Percentiles rank a stretch among this genome's conserved stretches.
These are phyloP conservation scores for Urocitellus parryii DNA, from an alignment of 2,113 vertebrate species.

Conservation along the genomic window DNA sequence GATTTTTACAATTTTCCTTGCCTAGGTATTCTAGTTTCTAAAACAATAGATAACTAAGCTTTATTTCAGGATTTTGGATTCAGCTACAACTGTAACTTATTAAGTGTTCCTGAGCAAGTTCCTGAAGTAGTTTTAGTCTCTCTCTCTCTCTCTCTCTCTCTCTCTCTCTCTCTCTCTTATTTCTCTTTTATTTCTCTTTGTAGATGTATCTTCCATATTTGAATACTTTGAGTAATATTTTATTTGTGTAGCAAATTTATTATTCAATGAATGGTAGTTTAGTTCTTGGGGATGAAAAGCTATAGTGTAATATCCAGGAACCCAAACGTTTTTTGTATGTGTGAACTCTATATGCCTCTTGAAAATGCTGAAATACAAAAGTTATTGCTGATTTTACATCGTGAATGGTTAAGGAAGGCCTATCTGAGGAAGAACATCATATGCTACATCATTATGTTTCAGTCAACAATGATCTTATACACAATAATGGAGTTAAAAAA, in stretches of 20 bases:
- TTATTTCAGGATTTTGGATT: neutral
- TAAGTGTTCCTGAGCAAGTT: conserved; percentile 7
- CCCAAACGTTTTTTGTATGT: neutral
- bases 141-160: neutral
- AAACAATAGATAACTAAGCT: conserved; percentile 41
- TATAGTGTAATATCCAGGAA: neutral
- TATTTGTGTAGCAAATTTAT: neutral
- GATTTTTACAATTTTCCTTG: conserved; percentile 46
- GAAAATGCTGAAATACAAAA: neutral
- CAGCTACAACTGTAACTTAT: neutral
- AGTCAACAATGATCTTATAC: too few species aligned
- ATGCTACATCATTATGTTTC: too few species aligned
- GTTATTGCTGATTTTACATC: fast-evolving
- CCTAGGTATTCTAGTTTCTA: conserved; percentile 33
- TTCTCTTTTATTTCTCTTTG: neutral
- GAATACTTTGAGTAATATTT: neutral
- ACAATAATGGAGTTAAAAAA: neutral
- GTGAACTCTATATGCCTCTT: neutral
- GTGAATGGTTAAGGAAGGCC: neutral
- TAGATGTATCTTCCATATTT: neutral
- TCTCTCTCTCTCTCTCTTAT: too few species aligned
- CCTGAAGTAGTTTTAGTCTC: neutral
- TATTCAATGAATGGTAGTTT: neutral
- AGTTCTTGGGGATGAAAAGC: neutral
- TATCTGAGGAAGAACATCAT: neutral